A percentile compares a stretch with the other conserved stretches of the same genome.
Evolutionary conservation across 92 coral and sea anemone species (phyloP).

Genomic region (Hydrozoanthus gracilis): DNA sequence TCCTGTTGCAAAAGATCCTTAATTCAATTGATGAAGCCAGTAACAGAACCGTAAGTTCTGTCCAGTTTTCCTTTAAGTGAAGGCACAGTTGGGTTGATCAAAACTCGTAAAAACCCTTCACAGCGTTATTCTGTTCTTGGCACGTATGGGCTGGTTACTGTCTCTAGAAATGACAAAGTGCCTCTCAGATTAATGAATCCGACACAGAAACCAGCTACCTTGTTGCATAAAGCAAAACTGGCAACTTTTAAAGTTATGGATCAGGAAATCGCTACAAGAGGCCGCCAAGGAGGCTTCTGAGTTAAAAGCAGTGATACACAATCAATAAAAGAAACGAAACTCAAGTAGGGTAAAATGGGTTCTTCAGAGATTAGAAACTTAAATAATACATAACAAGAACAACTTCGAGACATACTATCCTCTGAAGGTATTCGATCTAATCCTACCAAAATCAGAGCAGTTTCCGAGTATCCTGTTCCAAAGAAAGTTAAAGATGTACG

Average conservation of each 20-base stretch:
- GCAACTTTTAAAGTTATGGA: not conserved
- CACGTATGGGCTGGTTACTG: slow-evolving; percentile 1
- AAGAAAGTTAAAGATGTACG: no score
- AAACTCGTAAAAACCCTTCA: not conserved
- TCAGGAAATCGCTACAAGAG: not conserved
- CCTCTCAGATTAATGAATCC: not conserved
- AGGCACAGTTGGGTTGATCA: not conserved
- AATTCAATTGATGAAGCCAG: not conserved
- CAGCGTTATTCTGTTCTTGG: not conserved
- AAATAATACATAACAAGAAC: no score
- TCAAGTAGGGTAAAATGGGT: not conserved
- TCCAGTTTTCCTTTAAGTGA: not conserved
- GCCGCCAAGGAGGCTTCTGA: not conserved
- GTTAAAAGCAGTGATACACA: not conserved
- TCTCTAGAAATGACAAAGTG: not conserved
- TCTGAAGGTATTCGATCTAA: no score
- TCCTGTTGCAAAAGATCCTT: slow-evolving; percentile 8
- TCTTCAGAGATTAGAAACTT: not conserved
- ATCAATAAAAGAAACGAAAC: not conserved
- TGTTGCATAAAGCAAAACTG: no score
- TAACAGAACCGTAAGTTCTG: not conserved
- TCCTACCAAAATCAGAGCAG: no score
- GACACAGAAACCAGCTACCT: not conserved
- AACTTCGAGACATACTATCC: no score
- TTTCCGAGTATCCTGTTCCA: no score